Percentiles rank a stretch among this genome's conserved stretches.
These are phyloP conservation scores for Megaleporinus macrocephalus DNA, from an alignment of 2,113 vertebrate species.

Conservation along the genomic window DNA sequence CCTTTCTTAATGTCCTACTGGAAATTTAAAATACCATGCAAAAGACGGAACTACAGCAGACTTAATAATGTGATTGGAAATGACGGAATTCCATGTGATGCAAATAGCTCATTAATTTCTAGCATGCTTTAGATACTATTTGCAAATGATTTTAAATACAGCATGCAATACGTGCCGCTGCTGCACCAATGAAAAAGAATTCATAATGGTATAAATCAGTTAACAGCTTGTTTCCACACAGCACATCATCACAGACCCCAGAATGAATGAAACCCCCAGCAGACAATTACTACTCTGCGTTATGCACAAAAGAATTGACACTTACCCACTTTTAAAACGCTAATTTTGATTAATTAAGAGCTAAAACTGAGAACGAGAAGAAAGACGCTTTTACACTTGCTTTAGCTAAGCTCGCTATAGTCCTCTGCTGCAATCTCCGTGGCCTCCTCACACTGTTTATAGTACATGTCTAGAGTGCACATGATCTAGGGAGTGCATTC, in stretches of 20 bases:
- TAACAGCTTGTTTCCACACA: not conserved
- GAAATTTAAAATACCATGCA: not conserved
- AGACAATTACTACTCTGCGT: not conserved
- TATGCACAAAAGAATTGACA: not conserved
- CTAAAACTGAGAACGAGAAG: not conserved
- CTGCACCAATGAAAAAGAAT: not conserved
- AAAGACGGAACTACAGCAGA: not conserved
- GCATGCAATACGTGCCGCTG: not conserved
- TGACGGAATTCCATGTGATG: no score
- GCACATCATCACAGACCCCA: not conserved
- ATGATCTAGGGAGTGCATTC: conserved; percentile 25
- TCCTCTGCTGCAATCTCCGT: conserved; percentile 17
- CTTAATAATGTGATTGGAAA: not conserved
- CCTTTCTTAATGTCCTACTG: not conserved
- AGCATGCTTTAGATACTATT: not conserved
- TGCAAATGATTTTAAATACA: not conserved
- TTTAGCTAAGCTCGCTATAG: conserved; percentile 7
- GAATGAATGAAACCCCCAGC: not conserved
- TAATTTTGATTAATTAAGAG: not conserved
- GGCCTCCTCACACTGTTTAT: conserved; percentile 28
- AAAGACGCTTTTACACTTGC: not conserved
- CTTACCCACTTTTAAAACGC: not conserved
- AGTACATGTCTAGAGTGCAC: conserved; percentile 18
- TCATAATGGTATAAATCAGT: not conserved
- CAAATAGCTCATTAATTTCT: not conserved